Percentiles rank a stretch among this genome's conserved stretches.
Evolutionary conservation across 2,797 vertebrate genomes (phyloP).

Genomic region (Tenualosa ilisha): DNA sequence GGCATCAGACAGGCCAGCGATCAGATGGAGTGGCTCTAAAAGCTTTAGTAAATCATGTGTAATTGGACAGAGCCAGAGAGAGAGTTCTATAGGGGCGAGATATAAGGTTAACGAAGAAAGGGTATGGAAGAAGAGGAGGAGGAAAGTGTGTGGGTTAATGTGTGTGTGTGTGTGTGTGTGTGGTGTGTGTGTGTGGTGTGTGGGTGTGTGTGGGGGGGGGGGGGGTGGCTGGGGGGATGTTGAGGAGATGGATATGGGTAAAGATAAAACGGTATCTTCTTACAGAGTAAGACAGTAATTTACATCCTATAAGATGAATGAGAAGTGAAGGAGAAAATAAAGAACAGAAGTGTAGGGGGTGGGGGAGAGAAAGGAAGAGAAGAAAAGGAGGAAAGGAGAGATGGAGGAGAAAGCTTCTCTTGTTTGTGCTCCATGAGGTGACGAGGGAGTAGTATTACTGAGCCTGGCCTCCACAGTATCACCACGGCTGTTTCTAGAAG

Average conservation of each 20-base stretch:
- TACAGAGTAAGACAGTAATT: background rate
- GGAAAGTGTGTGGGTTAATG: background rate
- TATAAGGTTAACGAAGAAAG: background rate
- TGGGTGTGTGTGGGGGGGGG: background rate
- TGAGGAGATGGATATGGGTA: background rate
- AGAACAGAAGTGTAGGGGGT: no score
- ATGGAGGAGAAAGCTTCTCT: background rate
- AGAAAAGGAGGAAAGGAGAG: background rate
- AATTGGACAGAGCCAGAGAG: background rate
- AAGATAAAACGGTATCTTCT: background rate
- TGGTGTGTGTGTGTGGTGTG: no score
- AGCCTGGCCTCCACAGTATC: background rate
- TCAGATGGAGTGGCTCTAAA: background rate
- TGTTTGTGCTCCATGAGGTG: background rate
- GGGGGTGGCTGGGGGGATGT: background rate
- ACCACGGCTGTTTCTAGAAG: background rate
- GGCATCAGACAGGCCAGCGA: background rate
- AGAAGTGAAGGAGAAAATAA: background rate
- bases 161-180: no score
- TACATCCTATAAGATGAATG: background rate
- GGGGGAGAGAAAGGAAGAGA: background rate
- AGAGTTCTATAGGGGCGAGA: background rate
- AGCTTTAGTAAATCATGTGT: background rate
- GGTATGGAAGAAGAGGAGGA: background rate
- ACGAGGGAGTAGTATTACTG: background rate